phyloP scores from a whole-genome alignment of 2,888 invertebrate species.

The Unio delphinus region DNA sequence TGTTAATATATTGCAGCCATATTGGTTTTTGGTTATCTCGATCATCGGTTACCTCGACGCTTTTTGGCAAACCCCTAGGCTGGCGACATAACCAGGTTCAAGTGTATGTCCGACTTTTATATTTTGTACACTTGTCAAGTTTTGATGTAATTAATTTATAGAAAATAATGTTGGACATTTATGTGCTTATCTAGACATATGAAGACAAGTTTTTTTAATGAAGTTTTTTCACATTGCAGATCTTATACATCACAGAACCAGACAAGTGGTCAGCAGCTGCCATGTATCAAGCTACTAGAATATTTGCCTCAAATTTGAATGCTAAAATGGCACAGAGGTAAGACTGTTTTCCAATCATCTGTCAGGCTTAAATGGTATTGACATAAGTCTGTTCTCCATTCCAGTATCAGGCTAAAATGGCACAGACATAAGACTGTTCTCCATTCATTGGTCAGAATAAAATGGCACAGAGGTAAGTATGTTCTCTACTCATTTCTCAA shows the following conservation, averaged over 20 bases:
- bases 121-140: no score
- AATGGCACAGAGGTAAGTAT: not conserved
- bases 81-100: no score
- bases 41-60: no score
- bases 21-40: no score
- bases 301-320: constrained; percentile 97
- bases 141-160: no score
- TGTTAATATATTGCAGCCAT: no score
- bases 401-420: not conserved
- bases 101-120: no score
- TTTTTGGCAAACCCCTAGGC: no score
- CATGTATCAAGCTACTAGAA: constrained; percentile 95
- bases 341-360: not conserved
- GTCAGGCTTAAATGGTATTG: not conserved
- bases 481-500: not conserved
- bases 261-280: constrained; percentile 98
- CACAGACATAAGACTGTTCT: not conserved
- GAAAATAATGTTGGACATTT: no score
- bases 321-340: constrained; percentile 94
- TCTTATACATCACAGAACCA: constrained; percentile 80
- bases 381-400: not conserved
- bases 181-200: no score
- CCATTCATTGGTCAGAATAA: not conserved
- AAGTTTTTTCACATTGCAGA: constrained; percentile 54
- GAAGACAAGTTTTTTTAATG: no score